Conservation (phyloP, 2,888 invertebrate genomes). For the Andricus quercusramuli region DNA sequence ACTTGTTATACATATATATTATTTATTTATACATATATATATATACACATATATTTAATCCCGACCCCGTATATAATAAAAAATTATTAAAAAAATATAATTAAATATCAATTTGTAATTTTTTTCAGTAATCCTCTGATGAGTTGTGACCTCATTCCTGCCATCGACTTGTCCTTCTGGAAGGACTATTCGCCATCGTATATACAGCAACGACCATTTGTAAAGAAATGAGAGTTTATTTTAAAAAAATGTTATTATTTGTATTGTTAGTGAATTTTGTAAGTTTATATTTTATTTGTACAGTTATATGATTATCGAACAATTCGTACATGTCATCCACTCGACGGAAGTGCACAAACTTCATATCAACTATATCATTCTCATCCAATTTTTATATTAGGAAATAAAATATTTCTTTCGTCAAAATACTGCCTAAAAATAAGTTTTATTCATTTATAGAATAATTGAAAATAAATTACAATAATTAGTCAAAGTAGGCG, state of each 20-base stretch:
- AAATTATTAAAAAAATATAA: not conserved
- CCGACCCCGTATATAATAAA: too few relatives aligned
- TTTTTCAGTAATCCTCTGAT: constrained; percentile 83
- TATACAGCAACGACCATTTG: constrained; percentile 19
- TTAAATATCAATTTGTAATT: not conserved
- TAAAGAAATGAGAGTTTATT: constrained; percentile 32
- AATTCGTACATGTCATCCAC: not conserved
- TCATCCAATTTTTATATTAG: constrained; percentile 32
- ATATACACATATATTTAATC: too few relatives aligned
- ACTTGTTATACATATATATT: too few relatives aligned
- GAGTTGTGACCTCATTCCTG: constrained; percentile 83
- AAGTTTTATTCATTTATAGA: too few relatives aligned
- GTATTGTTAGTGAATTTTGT: constrained; percentile 38
- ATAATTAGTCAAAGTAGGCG: too few relatives aligned
- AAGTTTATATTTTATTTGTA: constrained; percentile 24
- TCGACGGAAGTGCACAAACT: constrained; percentile 2
- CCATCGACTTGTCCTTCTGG: constrained; percentile 84
- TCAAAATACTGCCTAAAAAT: not conserved
- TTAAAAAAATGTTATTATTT: constrained; percentile 47
- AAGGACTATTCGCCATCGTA: constrained; percentile 70
- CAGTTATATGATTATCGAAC: constrained; percentile 16
- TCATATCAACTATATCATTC: constrained; percentile 8
- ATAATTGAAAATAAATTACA: too few relatives aligned
- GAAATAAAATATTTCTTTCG: constrained; percentile 11
- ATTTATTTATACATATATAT: too few relatives aligned